Evolutionary conservation across 2,888 invertebrate species (phyloP), one percentile per base, ranked within the genome.

Genomic region (Stenodera caucasica): DNA sequence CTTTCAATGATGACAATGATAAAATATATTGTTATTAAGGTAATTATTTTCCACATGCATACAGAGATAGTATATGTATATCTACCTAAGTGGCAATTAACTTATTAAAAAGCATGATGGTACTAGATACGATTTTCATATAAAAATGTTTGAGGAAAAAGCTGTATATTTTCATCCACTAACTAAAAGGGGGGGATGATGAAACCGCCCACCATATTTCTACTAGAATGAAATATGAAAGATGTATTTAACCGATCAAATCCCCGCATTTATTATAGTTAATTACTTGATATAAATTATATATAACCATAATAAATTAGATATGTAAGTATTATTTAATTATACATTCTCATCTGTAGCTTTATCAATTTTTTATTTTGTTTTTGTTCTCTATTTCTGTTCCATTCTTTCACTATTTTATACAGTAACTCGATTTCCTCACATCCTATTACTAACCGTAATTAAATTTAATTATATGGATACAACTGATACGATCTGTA

Each of bases 241-340:
- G 69, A 70, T 68, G 69, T 72, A 67, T 70, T 69, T 69, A 65
- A 70, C 67, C 69, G 70, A 74, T 74, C 72, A 69, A 70, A 71
- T 68, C 71, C 69, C 60, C 67, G 72, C 74, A 72, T 75, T 74
- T 73, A 74, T 74, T 74, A 71, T 67, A 71, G 64, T 71, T 75
- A 76, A 77, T 78, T 77, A 75, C 77, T 45, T 71, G 75, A 74
- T 75, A 76, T 75, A 78, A 78, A 79, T 78, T 78, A 78, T 76
- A 77, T 72, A 67, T 75, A 77, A 75, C 45, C 74, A 76, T 74
- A 78, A 79, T 80, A 79, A 79, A 80, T 79, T 79, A 79, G 76
- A 74, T 77, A 77, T 75, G 70, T 78, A 79, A 80, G 76, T 79
- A 79, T 76, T 77, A 77, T 78, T 79, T 79, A 79, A 79, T 79